Evolutionary conservation across 1,140 invertebrate genomes (phyloP).

Genomic region (Panulirus ornatus): DNA sequence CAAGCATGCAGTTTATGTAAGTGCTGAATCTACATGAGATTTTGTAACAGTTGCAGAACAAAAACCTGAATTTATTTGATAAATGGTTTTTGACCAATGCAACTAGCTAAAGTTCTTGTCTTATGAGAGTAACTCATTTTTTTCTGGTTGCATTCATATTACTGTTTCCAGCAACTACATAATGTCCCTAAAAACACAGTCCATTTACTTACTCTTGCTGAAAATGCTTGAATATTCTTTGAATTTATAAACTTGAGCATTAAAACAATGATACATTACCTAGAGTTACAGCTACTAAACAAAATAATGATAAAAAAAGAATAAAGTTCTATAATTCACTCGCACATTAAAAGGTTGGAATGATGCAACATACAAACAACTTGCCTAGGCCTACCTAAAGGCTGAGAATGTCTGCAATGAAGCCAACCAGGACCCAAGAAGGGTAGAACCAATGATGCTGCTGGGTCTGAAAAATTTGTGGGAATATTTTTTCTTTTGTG

Average conservation of each 20-base stretch:
- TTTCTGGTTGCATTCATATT: slow-evolving; percentile 6
- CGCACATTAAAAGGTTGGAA: slow-evolving; percentile 69
- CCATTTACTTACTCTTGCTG: slow-evolving; percentile 32
- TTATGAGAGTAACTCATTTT: neutral
- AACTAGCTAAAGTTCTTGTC: slow-evolving; percentile 16
- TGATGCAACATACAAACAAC: slow-evolving; percentile 69
- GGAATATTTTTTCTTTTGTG: slow-evolving; percentile 21
- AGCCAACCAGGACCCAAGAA: slow-evolving; percentile 51
- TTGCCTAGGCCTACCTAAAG: slow-evolving; percentile 54
- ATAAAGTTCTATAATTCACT: slow-evolving; percentile 55
- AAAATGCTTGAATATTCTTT: slow-evolving; percentile 41
- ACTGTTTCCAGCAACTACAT: slow-evolving; percentile 27
- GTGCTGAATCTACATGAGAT: slow-evolving; percentile 43
- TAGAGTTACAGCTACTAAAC: slow-evolving; percentile 45
- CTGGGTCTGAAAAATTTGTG: slow-evolving; percentile 47
- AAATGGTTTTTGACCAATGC: slow-evolving; percentile 30
- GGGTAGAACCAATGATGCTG: slow-evolving; percentile 56
- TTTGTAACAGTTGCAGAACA: slow-evolving; percentile 28
- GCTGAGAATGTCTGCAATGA: slow-evolving; percentile 59
- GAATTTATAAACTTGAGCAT: slow-evolving; percentile 67
- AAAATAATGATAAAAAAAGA: slow-evolving; percentile 60
- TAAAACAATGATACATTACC: slow-evolving; percentile 65
- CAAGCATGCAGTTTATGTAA: slow-evolving; percentile 52
- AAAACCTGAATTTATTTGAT: slow-evolving; percentile 51
- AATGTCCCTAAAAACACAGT: slow-evolving; percentile 46